Percentiles rank a stretch among this genome's conserved stretches.
phyloP scores from a whole-genome alignment of 1,140 invertebrate genomes.

The Ceratina calcarata region DNA sequence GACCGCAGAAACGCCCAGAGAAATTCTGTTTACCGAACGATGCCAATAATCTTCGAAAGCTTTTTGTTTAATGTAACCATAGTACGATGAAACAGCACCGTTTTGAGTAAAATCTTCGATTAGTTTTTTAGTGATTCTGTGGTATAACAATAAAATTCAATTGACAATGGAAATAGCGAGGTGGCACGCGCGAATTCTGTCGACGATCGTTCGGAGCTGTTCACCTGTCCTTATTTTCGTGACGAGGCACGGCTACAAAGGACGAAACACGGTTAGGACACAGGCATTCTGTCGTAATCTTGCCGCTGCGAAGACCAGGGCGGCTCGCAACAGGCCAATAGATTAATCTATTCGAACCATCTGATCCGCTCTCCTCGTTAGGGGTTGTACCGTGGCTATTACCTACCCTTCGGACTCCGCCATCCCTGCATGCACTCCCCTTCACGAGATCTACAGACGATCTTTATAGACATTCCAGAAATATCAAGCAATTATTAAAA shows the following conservation, averaged over 20 bases:
- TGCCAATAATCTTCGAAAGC: too few species aligned
- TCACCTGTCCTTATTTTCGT: slow-evolving; percentile 39
- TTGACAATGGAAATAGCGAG: neutral
- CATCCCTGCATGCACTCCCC: too few species aligned
- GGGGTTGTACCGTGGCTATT: slow-evolving; percentile 42
- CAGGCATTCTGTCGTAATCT: slow-evolving; percentile 25
- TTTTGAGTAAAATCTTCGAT: too few species aligned
- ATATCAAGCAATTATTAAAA: too few species aligned
- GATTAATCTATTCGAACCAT: slow-evolving; percentile 47
- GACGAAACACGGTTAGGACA: neutral
- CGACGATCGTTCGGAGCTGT: neutral
- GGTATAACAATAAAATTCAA: too few species aligned
- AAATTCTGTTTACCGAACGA: too few species aligned
- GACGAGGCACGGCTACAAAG: slow-evolving; percentile 9
- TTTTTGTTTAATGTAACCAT: too few species aligned
- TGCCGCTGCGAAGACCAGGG: neutral
- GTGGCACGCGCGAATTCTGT: neutral
- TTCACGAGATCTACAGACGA: too few species aligned
- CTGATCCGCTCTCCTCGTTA: slow-evolving; percentile 40
- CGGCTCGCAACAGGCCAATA: slow-evolving; percentile 8
- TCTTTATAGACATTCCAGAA: too few species aligned
- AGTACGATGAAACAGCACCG: too few species aligned
- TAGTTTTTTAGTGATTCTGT: too few species aligned
- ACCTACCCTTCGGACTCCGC: slow-evolving; percentile 3
- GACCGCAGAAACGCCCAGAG: too few species aligned